Base-by-base conservation (phyloP, 2,113 vertebrate genomes). In the Speoplatyrhinus poulsoni region DNA sequence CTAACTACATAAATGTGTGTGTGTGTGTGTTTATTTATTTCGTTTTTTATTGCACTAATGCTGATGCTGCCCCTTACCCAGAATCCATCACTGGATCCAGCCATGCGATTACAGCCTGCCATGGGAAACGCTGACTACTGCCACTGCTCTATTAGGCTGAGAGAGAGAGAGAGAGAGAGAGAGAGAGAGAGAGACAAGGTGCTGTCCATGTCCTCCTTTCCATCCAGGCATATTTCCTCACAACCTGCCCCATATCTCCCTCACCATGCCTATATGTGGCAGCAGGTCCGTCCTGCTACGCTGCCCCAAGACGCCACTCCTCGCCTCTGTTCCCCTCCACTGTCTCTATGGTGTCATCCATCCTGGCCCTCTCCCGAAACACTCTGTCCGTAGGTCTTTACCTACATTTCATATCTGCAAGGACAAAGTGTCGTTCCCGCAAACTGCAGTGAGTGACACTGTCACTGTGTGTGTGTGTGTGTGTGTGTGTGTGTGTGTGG, bases 101-200 rank as follows among this genome's bases (percentile, higher is more conserved):
- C 87, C 86, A 87, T 85, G 85, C 89, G 81, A 85, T 91, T 90
- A 89, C 84, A 85, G 84, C 69, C 86, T 87, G 84, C 84, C 87
- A 89, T 81, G 70, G 80, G 87, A 91, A 91, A 89, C 78, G 90
- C 90, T 92, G 91, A 92, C 89, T 87, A 79, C 76, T 87, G 73
- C 84, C 86, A 84, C 86, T 88, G 87, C 87, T 91, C 85, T 90
- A 90, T 91, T 90, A 91, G 84, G 85, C 85, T 90, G 76, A 79
- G 81, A 69, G 78, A 80, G 75, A 79, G 15, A 81, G 55, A 70
- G 72, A 67, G 68, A 69, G 56, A 70, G 73, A 67, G 60, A 67
- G 61, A 57, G 68, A 73, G 70, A 67, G 66, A 65, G 73, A 65
- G 36, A 72, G 66, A 85, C 73, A 79, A 81, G 87, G 82, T 88